phyloP scores from a whole-genome alignment of 2,113 vertebrate genomes.

The Laterallus jamaicensis region DNA sequence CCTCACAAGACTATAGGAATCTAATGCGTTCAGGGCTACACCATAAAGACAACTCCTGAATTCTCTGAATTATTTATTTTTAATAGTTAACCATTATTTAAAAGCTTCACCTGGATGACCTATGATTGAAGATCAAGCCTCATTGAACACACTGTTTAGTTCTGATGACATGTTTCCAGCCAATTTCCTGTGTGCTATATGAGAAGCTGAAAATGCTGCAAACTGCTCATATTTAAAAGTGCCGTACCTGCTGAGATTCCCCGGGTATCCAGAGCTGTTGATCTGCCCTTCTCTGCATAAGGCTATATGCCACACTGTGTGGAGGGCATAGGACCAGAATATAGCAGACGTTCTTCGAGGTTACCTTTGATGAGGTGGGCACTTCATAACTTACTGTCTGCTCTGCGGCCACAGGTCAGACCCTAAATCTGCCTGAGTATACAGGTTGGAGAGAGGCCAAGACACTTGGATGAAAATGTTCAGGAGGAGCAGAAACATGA shows the following conservation, averaged over 20 bases:
- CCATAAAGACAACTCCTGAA: not conserved
- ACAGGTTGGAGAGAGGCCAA: not conserved
- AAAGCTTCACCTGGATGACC: constrained; percentile 45
- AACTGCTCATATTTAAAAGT: not conserved
- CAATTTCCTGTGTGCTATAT: constrained; percentile 17
- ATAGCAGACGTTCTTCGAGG: not conserved
- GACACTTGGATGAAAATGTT: not conserved
- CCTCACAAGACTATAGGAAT: not conserved
- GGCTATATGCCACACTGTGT: not conserved
- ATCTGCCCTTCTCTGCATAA: not conserved
- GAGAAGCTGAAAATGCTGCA: constrained; percentile 3
- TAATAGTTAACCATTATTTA: constrained; percentile 49
- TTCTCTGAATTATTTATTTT: constrained; percentile 60
- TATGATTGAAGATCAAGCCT: constrained; percentile 42
- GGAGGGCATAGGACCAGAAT: not conserved
- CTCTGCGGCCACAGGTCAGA: not conserved
- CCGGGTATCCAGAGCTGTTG: not conserved
- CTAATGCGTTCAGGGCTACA: not conserved
- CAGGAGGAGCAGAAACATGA: not conserved
- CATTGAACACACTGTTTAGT: constrained; percentile 33
- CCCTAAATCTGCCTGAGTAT: not conserved
- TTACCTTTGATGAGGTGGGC: not conserved
- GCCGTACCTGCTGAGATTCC: not conserved
- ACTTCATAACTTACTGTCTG: not conserved
- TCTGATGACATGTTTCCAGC: constrained; percentile 23